These are phyloP conservation scores for Atherinosoma microstoma DNA, from an alignment of 2,797 vertebrate species.

Conservation along the genomic window DNA sequence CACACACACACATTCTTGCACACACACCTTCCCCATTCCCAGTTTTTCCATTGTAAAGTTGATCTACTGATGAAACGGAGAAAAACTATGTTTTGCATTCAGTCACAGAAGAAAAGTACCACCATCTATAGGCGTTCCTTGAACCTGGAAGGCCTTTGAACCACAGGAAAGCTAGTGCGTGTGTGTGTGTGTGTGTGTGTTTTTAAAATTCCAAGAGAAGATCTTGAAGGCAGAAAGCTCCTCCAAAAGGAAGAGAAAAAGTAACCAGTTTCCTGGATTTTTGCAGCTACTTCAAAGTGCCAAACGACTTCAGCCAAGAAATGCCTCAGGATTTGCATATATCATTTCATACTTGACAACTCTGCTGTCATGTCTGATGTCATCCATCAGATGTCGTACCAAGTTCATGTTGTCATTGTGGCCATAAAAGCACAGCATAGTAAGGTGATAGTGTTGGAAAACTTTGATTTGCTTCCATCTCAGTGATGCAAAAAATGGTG, in stretches of 20 bases:
- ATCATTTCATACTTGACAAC: conserved; percentile 45
- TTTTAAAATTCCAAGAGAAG: conserved; percentile 53
- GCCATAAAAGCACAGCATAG: conserved; percentile 8
- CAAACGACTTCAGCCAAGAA: conserved; percentile 39
- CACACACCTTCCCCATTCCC: conserved; percentile 40
- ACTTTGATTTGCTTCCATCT: not conserved
- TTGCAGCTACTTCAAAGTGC: conserved; percentile 62
- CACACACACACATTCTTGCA: conserved; percentile 37
- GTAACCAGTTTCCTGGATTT: conserved; percentile 72
- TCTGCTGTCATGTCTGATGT: conserved; percentile 30
- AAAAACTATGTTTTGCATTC: conserved; percentile 20
- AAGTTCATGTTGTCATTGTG: conserved; percentile 7
- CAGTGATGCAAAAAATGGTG: too few relatives aligned
- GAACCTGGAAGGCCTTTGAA: conserved; percentile 25
- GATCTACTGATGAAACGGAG: conserved; percentile 45
- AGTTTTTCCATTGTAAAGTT: conserved; percentile 53
- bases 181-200: not conserved
- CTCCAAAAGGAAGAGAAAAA: conserved; percentile 69
- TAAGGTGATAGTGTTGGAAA: not conserved
- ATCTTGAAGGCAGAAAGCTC: conserved; percentile 49
- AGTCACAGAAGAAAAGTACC: conserved; percentile 28
- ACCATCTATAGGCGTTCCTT: conserved; percentile 31
- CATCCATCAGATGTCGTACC: not conserved
- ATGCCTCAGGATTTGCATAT: conserved; percentile 51
- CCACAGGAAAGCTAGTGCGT: conserved; percentile 47